Conservation (phyloP, 2,888 invertebrate genomes). For the Gryllus longicercus region DNA sequence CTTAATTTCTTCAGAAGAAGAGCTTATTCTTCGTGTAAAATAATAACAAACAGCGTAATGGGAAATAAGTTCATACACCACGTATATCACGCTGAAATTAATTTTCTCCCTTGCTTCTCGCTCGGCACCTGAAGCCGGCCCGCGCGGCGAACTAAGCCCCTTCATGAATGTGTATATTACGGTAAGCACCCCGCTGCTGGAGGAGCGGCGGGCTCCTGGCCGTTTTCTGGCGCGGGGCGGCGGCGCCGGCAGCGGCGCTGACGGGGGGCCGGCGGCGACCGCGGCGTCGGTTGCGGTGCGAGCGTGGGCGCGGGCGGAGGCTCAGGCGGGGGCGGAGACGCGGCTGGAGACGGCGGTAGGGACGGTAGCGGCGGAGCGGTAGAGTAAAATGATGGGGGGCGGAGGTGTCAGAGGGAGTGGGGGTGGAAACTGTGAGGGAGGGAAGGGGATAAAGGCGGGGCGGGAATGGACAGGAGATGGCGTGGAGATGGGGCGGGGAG, state of each 20-base stretch:
- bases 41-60: neutral
- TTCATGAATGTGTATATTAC: constrained; percentile 1
- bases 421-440: no score
- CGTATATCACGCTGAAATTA: neutral
- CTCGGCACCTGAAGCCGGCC: neutral
- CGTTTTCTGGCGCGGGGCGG: neutral
- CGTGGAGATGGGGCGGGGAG: no score
- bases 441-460: no score
- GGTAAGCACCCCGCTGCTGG: neutral
- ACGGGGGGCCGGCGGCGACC: no score
- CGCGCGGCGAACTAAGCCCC: neutral
- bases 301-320: neutral
- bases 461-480: no score
- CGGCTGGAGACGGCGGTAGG: no score
- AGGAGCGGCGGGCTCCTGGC: neutral
- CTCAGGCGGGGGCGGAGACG: neutral
- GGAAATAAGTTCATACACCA: constrained; percentile 6
- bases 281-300: neutral
- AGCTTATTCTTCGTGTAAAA: constrained; percentile 9
- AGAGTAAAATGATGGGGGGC: no score
- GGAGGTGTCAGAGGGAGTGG: no score
- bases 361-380: no score
- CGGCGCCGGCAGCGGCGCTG: neutral
- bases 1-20: neutral
- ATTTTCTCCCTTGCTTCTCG: neutral